Evolutionary conservation across 2,888 invertebrate species (phyloP).

Genomic region (Diarsia rubi): DNA sequence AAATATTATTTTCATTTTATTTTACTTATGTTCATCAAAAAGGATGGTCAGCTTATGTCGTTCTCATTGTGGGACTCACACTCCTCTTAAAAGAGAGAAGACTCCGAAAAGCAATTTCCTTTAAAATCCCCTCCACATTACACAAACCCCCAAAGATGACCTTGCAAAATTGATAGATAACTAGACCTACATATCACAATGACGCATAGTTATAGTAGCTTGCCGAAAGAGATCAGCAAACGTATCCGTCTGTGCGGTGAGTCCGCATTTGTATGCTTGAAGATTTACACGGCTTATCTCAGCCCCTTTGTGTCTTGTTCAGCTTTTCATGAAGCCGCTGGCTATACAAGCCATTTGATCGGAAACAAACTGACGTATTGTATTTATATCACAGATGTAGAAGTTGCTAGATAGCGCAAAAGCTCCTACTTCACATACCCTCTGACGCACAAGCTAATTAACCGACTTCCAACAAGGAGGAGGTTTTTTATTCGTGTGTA

Average conservation of each 20-base stretch:
- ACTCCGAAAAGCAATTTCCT: constrained; percentile 19
- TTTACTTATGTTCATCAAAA: background rate
- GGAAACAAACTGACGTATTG: constrained; percentile 69
- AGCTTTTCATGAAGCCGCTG: constrained; percentile 69
- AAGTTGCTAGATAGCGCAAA: too few species aligned
- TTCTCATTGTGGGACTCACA: background rate
- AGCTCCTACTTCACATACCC: too few species aligned
- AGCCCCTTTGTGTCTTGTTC: constrained; percentile 78
- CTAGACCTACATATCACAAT: constrained; percentile 66
- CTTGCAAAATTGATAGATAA: constrained; percentile 62
- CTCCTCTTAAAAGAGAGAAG: background rate
- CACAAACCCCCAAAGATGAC: constrained; percentile 38
- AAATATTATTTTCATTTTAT: too few species aligned
- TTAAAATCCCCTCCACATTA: constrained; percentile 36
- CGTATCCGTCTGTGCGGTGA: constrained; percentile 68
- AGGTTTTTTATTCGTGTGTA: too few species aligned
- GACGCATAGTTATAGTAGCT: constrained; percentile 66
- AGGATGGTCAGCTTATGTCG: background rate
- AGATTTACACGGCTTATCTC: constrained; percentile 80
- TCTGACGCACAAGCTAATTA: too few species aligned
- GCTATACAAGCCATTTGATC: constrained; percentile 70
- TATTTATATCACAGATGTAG: constrained; percentile 68
- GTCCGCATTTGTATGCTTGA: constrained; percentile 77
- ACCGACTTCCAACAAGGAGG: too few species aligned
- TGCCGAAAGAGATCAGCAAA: constrained; percentile 71